phyloP scores from a whole-genome alignment of 2,797 vertebrate species.

The Pipistrellus pygmaeus region DNA sequence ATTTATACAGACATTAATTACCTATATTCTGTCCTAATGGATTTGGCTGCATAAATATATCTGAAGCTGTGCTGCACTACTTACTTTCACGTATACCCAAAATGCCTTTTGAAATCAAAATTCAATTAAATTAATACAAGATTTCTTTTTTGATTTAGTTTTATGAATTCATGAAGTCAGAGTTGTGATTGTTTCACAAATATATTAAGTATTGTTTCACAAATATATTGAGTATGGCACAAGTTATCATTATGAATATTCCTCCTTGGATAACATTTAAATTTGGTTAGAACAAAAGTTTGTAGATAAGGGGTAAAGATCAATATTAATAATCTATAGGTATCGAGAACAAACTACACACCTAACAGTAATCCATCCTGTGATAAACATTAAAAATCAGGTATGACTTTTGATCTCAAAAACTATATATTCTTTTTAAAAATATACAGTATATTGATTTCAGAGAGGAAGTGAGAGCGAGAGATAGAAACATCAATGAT shows the following conservation, averaged over 20 bases:
- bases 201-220: neutral
- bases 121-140: neutral
- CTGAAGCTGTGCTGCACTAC: neutral
- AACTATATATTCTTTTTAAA: neutral
- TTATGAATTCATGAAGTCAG: constrained; percentile 9
- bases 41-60: neutral
- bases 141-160: neutral
- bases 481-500: too few species aligned
- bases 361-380: neutral
- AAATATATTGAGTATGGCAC: neutral
- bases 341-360: neutral
- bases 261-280: neutral
- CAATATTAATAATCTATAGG: neutral
- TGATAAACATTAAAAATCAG: constrained; percentile 28
- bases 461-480: too few species aligned
- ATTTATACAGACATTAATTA: neutral
- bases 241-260: neutral
- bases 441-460: too few species aligned
- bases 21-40: neutral
- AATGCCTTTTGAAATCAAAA: neutral
- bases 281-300: neutral
- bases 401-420: neutral
- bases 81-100: neutral
- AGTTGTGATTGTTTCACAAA: neutral
- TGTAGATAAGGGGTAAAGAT: neutral